Evolutionary conservation across 2,113 vertebrate genomes (phyloP).

Genomic region (Callionymus lyra): DNA sequence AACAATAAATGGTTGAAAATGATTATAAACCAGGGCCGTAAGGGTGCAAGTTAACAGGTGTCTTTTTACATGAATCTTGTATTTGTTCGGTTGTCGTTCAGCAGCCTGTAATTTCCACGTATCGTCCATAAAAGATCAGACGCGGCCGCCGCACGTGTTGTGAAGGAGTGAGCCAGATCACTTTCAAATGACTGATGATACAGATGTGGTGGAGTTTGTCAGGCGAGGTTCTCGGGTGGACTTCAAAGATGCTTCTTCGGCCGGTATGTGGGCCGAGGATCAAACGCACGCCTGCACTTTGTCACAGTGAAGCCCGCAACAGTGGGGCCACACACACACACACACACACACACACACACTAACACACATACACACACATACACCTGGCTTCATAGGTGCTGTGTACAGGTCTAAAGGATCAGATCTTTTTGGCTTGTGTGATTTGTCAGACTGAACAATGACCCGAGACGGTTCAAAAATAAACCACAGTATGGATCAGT

Average conservation of each 20-base stretch:
- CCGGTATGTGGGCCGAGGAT: constrained; percentile 36
- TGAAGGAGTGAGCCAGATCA: too few species aligned
- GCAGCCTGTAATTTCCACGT: too few species aligned
- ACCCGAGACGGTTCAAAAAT: constrained; percentile 46
- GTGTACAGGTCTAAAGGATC: constrained; percentile 25
- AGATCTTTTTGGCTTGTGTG: constrained; percentile 16
- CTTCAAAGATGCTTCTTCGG: constrained; percentile 40
- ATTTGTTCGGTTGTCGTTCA: too few species aligned
- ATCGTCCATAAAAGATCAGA: too few species aligned
- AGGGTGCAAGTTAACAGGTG: too few species aligned
- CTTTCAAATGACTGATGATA: not conserved
- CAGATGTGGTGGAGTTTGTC: constrained; percentile 10
- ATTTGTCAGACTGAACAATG: constrained; percentile 45
- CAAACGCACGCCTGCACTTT: constrained; percentile 50
- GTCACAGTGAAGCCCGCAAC: constrained; percentile 23
- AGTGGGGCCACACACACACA: constrained; percentile 46
- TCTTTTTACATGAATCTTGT: too few species aligned
- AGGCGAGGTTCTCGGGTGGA: constrained; percentile 35
- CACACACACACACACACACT: constrained; percentile 17
- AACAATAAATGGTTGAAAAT: too few species aligned
- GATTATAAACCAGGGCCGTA: too few species aligned
- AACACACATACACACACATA: constrained; percentile 4
- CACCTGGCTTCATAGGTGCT: constrained; percentile 8
- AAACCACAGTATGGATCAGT: constrained; percentile 35
- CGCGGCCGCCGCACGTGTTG: not conserved